Evolutionary conservation across 2,797 vertebrate species (phyloP), one percentile per base, ranked within the genome.

Genomic region (Poeciliopsis paucimaculata): DNA sequence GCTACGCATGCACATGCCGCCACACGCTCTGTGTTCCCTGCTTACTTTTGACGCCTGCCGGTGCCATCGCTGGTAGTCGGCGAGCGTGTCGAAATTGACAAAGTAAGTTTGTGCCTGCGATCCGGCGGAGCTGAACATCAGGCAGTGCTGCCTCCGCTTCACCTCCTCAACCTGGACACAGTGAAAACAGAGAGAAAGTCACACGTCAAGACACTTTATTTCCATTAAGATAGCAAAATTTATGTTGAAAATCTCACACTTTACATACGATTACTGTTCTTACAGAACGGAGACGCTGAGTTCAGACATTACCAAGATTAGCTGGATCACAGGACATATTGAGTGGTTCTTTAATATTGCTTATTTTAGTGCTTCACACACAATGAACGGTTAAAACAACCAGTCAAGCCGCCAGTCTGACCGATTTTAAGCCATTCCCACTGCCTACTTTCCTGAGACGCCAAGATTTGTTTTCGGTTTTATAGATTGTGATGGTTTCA

Each of bases 11-110:
- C 62, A 87, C 49, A 78, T 60, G 77, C 2, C 5, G 36, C 77
- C 75, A 78, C 73, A 64, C 64, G 53, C 47, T 7, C 66, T 73
- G 73, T 57, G 72, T 75, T 31, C 86, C 53, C 71, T 46, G 62
- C 95, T 97, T 95, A 99, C 98, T 94, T 97, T 98, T 83, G 97
- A 97, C 0, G 98, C 98, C 55, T 98, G 97, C 31, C 98, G 97
- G 77, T 97, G 95, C 98, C 98, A 99, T 55, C 98, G 94, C 92
- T 98, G 98, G 89, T 95, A 98, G 86, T 99, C 97, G 0, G 96
- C 89, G 64, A 97, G 91, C 0, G 97, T 97, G 93, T 98, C 97
- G 79, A 98, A 99, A 94, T 97, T 98, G 80, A 99, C 86, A 1
- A 97, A 98, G 93, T 98, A 99, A 0, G 98, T 98, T 82, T 98